A percentile compares a stretch with the other conserved stretches of the same genome.
These are phyloP conservation scores for Clostera curtula DNA, from an alignment of 2,888 invertebrate species.

Conservation along the genomic window DNA sequence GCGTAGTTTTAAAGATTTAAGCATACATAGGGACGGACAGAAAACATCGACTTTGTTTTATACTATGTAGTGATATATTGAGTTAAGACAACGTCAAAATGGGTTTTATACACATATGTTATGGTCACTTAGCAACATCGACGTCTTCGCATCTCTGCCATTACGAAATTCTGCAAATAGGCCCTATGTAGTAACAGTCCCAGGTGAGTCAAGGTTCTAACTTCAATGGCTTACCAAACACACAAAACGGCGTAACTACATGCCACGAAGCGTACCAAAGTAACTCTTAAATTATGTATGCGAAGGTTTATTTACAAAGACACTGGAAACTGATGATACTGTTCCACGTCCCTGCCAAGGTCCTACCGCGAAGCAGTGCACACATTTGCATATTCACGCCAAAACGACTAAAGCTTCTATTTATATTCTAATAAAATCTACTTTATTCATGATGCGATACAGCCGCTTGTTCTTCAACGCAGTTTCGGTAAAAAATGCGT, in stretches of 20 bases:
- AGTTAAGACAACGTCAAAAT: too few relatives aligned
- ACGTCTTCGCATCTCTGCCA: slow-evolving; percentile 32
- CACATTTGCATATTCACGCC: slow-evolving; percentile 34
- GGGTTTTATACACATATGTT: slow-evolving; percentile 23
- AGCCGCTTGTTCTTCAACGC: slow-evolving; percentile 8
- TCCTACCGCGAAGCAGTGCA: slow-evolving; percentile 54
- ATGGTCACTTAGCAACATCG: slow-evolving; percentile 37
- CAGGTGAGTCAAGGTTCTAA: slow-evolving; percentile 69
- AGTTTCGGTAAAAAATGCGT: slow-evolving; percentile 15
- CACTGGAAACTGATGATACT: slow-evolving; percentile 45
- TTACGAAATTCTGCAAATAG: slow-evolving; percentile 61
- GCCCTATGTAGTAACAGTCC: slow-evolving; percentile 66
- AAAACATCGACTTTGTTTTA: too few relatives aligned
- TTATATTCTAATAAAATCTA: slow-evolving; percentile 13
- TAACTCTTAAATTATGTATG: slow-evolving; percentile 1
- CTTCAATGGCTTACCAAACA: slow-evolving; percentile 28
- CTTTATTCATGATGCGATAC: slow-evolving; percentile 10
- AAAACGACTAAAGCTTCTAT: slow-evolving; percentile 30
- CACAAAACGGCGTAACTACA: slow-evolving; percentile 26
- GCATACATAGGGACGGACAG: too few relatives aligned
- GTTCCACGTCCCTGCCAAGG: slow-evolving; percentile 57
- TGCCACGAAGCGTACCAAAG: slow-evolving; percentile 6
- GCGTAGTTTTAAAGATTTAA: background rate
- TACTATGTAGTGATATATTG: too few relatives aligned
- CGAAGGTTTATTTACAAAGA: slow-evolving; percentile 19